Evolutionary conservation across 2,113 vertebrate genomes (phyloP).

Genomic region (Tyrannus savana): DNA sequence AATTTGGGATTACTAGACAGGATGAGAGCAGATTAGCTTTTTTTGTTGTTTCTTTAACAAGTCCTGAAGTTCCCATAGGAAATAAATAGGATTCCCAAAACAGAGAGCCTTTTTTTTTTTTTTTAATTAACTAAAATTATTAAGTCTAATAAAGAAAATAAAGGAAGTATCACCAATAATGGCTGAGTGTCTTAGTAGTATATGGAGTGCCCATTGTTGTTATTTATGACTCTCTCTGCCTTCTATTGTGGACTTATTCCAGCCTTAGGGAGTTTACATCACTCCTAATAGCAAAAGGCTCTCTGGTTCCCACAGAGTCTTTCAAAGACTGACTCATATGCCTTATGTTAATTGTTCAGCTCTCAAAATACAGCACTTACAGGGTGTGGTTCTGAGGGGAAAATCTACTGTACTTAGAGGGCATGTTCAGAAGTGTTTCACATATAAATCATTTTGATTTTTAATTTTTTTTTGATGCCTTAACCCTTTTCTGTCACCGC

Average conservation of each 20-base stretch:
- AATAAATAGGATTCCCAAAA: constrained; percentile 68
- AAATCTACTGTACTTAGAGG: constrained; percentile 83
- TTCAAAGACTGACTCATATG: constrained; percentile 87
- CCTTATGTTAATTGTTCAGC: constrained; percentile 87
- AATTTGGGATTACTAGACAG: constrained; percentile 71
- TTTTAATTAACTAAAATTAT: constrained; percentile 65
- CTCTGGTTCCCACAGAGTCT: constrained; percentile 88
- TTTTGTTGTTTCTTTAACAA: constrained; percentile 60
- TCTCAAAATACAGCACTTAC: constrained; percentile 83
- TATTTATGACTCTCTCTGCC: constrained; percentile 78
- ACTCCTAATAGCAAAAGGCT: constrained; percentile 84
- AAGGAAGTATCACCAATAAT: constrained; percentile 63
- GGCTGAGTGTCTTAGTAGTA: constrained; percentile 44
- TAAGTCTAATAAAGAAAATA: constrained; percentile 61
- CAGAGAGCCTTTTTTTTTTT: constrained; percentile 35
- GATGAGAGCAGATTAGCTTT: constrained; percentile 65
- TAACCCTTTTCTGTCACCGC: constrained; percentile 55
- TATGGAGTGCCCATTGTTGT: constrained; percentile 71
- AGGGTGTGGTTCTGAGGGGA: constrained; percentile 81
- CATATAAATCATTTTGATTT: constrained; percentile 77
- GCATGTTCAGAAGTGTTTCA: constrained; percentile 84
- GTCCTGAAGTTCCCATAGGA: constrained; percentile 76
- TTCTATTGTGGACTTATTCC: constrained; percentile 82
- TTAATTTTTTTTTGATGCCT: constrained; percentile 59
- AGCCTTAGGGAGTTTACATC: constrained; percentile 87